These are phyloP conservation scores for Theocolax elegans DNA, from an alignment of 1,140 invertebrate species.

Conservation along the genomic window DNA sequence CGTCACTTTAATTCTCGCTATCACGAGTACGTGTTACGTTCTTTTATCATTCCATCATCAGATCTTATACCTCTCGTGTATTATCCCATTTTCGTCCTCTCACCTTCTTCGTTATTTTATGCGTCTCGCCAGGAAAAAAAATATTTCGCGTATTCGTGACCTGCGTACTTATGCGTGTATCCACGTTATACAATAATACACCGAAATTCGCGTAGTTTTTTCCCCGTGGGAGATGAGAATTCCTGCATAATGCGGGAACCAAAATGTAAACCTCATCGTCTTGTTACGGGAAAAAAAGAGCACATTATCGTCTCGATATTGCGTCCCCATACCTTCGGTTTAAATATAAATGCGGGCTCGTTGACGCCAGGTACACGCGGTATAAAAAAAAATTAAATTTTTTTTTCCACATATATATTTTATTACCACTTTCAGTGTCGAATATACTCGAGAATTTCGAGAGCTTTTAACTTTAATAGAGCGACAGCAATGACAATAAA, in stretches of 20 bases:
- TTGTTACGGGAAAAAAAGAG: too few relatives aligned
- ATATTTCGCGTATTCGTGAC: slow-evolving; percentile 5
- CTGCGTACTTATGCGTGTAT: background rate
- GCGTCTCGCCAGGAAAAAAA: background rate
- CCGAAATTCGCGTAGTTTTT: background rate
- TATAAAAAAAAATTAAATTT: too few relatives aligned
- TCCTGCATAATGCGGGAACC: background rate
- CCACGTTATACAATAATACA: too few relatives aligned
- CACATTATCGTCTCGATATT: background rate
- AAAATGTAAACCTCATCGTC: background rate
- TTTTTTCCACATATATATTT: too few relatives aligned
- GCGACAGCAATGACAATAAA: too few relatives aligned
- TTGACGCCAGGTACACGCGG: too few relatives aligned
- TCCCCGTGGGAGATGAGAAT: background rate
- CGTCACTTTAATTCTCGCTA: background rate
- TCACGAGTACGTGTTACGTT: background rate
- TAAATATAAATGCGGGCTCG: too few relatives aligned
- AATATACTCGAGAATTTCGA: too few relatives aligned
- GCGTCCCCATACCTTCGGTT: too few relatives aligned
- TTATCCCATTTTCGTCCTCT: background rate
- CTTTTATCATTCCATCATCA: background rate
- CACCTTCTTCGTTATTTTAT: too few relatives aligned
- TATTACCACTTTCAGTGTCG: too few relatives aligned
- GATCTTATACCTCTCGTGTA: background rate
- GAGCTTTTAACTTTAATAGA: too few relatives aligned